Conservation (phyloP, 2,888 invertebrate genomes). For the Busseola fusca region DNA sequence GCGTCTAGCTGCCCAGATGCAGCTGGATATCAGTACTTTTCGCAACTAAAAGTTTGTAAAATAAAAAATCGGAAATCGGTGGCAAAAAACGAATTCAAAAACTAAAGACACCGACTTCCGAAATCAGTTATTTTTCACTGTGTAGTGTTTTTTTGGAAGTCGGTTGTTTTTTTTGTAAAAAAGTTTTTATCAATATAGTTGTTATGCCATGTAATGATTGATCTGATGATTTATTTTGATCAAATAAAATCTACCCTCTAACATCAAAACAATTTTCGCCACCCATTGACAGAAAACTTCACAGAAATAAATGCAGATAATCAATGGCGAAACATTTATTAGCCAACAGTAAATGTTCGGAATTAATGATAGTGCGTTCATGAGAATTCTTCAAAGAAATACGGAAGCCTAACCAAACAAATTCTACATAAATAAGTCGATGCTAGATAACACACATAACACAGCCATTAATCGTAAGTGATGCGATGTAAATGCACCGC, state of each 20-base stretch:
- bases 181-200: background rate
- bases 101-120: no score
- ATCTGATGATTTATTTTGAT: background rate
- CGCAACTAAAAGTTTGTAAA: no score
- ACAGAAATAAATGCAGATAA: slow-evolving; percentile 25
- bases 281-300: background rate
- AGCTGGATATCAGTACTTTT: no score
- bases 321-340: slow-evolving; percentile 28
- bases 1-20: no score
- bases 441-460: slow-evolving; percentile 55
- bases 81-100: no score
- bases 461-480: slow-evolving; percentile 45
- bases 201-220: no score
- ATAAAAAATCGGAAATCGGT: no score
- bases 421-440: slow-evolving; percentile 53
- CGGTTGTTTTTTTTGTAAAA: no score
- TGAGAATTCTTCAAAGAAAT: slow-evolving; percentile 14
- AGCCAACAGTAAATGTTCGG: slow-evolving; percentile 2
- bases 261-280: slow-evolving; percentile 12
- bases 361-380: slow-evolving; percentile 7
- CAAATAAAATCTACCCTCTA: background rate
- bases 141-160: no score
- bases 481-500: slow-evolving; percentile 41
- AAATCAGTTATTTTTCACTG: no score
- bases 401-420: slow-evolving; percentile 45